Evolutionary conservation across 2,797 vertebrate genomes (phyloP), one percentile per base, ranked within the genome.

Genomic region (Synaphobranchus kaupii): DNA sequence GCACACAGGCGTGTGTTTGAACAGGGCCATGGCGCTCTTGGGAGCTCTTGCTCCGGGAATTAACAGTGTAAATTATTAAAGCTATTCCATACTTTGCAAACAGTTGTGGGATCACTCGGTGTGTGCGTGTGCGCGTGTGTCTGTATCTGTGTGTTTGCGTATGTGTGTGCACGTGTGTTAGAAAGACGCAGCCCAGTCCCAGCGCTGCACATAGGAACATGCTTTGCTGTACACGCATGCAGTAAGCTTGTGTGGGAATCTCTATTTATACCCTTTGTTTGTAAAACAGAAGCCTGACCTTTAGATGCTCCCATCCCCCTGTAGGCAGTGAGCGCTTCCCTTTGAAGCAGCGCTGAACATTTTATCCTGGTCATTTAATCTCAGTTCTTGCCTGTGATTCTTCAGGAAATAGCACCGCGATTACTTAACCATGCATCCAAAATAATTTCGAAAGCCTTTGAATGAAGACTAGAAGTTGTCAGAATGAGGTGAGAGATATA

Each of bases 11-110:
- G 84, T 86, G 68, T 95, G 94, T 96, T 96, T 96, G 93, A 93
- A 94, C 92, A 94, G 91, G 88, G 86, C 92, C 89, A 90, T 91
- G 93, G 91, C 91, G 92, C 85, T 88, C 91, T 93, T 54, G 88
- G 89, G 93, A 93, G 93, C 91, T 90, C 58, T 68, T 39, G 39
- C 39, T 90, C 89, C 88, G 93, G 92, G 93, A 96, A 95, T 96
- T 95, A 96, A 94, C 93, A 92, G 90, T 93, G 94, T 96, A 90
- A 94, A 96, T 96, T 95, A 96, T 96, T 96, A 93, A 95, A 94
- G 93, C 94, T 87, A 94, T 94, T 89, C 94, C 91, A 89, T 93
- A 92, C 90, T 94, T 91, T 87, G 92, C 94, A 96, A 96, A 96
- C 94, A 95, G 84, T 88, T 80, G 15, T 76, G 71, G 12, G 34